Base-by-base conservation (phyloP, 2,113 vertebrate species). In the Urocolius indicus region DNA sequence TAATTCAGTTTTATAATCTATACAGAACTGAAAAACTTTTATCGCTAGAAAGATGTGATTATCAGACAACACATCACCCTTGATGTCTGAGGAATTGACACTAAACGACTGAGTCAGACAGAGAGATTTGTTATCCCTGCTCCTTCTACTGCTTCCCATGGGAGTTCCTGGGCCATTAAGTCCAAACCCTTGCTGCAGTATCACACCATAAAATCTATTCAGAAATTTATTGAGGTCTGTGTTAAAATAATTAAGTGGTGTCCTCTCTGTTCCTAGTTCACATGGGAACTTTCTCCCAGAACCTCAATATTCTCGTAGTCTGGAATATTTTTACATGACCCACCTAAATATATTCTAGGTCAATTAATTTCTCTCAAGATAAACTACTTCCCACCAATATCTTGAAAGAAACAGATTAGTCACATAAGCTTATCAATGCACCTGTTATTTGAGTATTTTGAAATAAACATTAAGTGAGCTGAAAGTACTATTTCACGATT, bases 181-280 rank as follows among this genome's bases (percentile, higher is more conserved):
- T 41, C 29, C 36, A 87, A 41, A 2, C 5, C 3, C 27, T 45
- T 59, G 22, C 13, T 73, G 14, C 9, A 22, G 15, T 46, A 67
- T 62, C 16, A 62, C 24, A 27, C 17, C 21, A 48, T 34, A 41
- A 87, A 73, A 62, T 52, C 8, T 7, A 46, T 24, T 58, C 17
- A 68, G n/a, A 78, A 83, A 63, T 67, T 51, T 78, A 46, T 12
- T 32, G 32, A 62, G 5, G 24, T 68, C 15, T 38, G 9, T 57
- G 27, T 62, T 46, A 51, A 82, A 92, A 87, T 18, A 74, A 46
- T 21, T 9, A 57, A 57, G 21, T 38, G 12, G 2, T 38, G 8
- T 9, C 22, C 16, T 2, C 6, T 2, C 11, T 41, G 5, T 13
- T 1, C 4, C 21, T 16, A 29, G 8, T 24, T 79, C 22, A 43